A percentile compares a stretch with the other conserved stretches of the same genome.
Conservation (phyloP, 2,888 invertebrate species). For the Dasypogon diadema region DNA sequence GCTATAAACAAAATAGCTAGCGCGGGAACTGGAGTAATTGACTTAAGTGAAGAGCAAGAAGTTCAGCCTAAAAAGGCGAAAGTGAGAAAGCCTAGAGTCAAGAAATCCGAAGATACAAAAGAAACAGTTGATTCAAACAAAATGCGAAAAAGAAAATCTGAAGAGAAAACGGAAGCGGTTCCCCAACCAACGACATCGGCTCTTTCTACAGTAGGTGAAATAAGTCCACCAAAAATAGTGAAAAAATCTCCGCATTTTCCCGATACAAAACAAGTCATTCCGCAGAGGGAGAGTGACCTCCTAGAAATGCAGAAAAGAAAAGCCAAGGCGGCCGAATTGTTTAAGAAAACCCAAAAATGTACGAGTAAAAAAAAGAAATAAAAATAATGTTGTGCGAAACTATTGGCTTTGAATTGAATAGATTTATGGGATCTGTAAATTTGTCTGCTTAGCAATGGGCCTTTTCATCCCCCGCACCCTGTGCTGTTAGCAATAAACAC, state of each 20-base stretch:
- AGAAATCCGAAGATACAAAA: slow-evolving; percentile 58
- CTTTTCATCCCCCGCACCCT: no score
- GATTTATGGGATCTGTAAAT: no score
- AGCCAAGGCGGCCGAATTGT: slow-evolving; percentile 80
- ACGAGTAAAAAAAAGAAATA: no score
- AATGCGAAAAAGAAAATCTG: slow-evolving; percentile 23
- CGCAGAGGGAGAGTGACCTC: slow-evolving; percentile 79
- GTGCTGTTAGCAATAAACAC: no score
- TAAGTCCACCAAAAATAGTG: slow-evolving; percentile 56
- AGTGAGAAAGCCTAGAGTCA: background rate
- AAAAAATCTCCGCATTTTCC: slow-evolving; percentile 55
- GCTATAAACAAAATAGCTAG: slow-evolving; percentile 80
- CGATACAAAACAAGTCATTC: slow-evolving; percentile 73
- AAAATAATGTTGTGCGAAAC: no score
- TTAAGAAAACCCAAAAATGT: slow-evolving; percentile 76
- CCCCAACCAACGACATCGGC: slow-evolving; percentile 52
- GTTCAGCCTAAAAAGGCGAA: slow-evolving; percentile 19
- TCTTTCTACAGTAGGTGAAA: slow-evolving; percentile 10
- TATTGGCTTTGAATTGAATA: no score
- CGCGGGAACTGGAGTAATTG: slow-evolving; percentile 65
- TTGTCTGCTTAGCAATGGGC: no score
- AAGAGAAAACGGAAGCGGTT: background rate
- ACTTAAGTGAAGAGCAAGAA: slow-evolving; percentile 58
- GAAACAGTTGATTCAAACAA: slow-evolving; percentile 58
- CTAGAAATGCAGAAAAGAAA: slow-evolving; percentile 76